Evolutionary conservation across 2,113 vertebrate species (phyloP), one percentile per base, ranked within the genome.

Genomic region (Pongo pygmaeus): DNA sequence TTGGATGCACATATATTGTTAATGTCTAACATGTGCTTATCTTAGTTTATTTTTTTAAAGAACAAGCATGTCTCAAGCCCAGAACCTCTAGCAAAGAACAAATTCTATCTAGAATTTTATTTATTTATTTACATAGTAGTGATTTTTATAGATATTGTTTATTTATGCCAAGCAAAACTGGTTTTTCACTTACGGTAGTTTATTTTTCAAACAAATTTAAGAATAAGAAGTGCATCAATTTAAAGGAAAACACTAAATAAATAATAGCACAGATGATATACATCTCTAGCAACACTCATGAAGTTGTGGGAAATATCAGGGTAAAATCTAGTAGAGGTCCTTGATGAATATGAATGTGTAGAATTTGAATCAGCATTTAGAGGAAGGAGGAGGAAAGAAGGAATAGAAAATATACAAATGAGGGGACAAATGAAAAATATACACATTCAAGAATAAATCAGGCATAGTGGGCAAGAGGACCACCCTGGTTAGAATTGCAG

Each of bases 131-230:
- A 70, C 43, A 72, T 52, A 22, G 81, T 35, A 81, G 61, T 5
- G 6, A 89, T 64, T 69, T 79, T 93, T 77, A 77, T 32, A 86
- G 57, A 18, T 84, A 30, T 30, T 50, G 22, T 55, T 91, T 35
- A 64, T 69, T 46, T 83, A 77, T 38, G 14, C 23, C 57, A 84
- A 23, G 12, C 78, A 40, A 93, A 57, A 52, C 17, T 46, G 8
- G 9, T 61, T 78, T 89, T 67, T 79, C 11, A 46, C 48, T 57
- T 64, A 89, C 50, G 67, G 38, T 69, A 14, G 16, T 88, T 77
- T 77, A 27, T 32, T 89, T 80, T 79, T 48, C 80, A 93, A 93
- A 86, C 38, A 95, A 81, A 83, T 52, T 80, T 90, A n/a, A 75
- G 30, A 93, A 75, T 59, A 83, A 61, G 83, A 95, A 69, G 30